These are phyloP conservation scores for Acheta domesticus DNA, from an alignment of 2,888 invertebrate genomes.

Conservation along the genomic window DNA sequence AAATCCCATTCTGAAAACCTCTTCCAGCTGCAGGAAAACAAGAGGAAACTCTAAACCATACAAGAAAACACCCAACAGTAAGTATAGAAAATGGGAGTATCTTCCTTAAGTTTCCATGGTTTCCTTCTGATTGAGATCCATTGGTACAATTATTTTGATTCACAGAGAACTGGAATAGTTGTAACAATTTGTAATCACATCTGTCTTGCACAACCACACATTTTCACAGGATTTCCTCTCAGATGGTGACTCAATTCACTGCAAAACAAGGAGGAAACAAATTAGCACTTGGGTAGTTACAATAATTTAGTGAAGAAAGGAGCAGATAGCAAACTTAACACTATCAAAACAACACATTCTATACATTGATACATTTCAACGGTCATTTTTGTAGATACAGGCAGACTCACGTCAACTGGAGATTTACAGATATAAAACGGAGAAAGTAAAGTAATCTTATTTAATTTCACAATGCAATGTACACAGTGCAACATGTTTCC, in stretches of 20 bases:
- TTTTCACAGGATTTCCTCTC: neutral
- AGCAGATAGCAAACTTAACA: no score
- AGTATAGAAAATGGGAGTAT: conserved; percentile 26
- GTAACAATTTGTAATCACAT: neutral
- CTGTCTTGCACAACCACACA: conserved; percentile 10
- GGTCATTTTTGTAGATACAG: neutral
- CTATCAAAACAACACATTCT: no score
- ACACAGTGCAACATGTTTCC: no score
- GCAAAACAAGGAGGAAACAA: neutral
- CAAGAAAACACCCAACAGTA: conserved; percentile 29
- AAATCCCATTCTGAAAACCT: conserved; percentile 18
- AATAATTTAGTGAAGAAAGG: no score
- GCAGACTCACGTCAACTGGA: neutral
- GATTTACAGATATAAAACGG: no score
- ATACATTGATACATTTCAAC: neutral
- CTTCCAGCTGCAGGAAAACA: neutral
- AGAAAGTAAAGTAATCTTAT: no score
- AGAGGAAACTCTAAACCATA: conserved; percentile 21
- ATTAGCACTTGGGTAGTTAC: neutral
- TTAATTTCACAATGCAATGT: no score
- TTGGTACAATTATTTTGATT: conserved; percentile 21
- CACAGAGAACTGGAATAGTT: conserved; percentile 24
- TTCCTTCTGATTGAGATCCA: conserved; percentile 26
- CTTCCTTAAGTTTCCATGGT: conserved; percentile 24
- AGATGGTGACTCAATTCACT: conserved; percentile 26